A percentile compares a stretch with the other conserved stretches of the same genome.
phyloP scores from a whole-genome alignment of 2,888 invertebrate genomes.

The Monoplex corrugatus region DNA sequence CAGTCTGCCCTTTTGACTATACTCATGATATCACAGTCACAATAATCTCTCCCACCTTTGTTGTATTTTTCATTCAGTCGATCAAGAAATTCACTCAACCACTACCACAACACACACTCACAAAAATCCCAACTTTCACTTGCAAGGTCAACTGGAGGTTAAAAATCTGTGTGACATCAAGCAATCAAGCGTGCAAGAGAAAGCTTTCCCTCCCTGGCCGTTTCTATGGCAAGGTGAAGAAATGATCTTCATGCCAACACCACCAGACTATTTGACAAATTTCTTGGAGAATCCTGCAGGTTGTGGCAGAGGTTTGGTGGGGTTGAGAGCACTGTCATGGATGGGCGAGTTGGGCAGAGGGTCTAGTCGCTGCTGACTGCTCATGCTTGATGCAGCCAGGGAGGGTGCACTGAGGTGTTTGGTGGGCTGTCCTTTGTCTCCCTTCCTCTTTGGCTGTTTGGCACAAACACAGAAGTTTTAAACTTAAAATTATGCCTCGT shows the following conservation, averaged over 20 bases:
- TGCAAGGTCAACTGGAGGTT: neutral
- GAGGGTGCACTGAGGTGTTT: constrained; percentile 67
- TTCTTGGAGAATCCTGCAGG: constrained; percentile 75
- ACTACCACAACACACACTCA: neutral
- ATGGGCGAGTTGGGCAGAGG: constrained; percentile 80
- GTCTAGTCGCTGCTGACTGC: constrained; percentile 70
- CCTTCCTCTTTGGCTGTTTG: constrained; percentile 61
- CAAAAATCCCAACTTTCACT: neutral
- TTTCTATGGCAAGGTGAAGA: neutral
- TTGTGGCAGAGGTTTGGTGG: constrained; percentile 77
- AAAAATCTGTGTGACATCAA: neutral
- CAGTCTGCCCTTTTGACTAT: no score
- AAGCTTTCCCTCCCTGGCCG: neutral
- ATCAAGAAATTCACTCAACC: neutral
- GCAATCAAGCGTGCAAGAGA: neutral
- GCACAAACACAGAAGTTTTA: no score
- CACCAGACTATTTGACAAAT: constrained; percentile 69
- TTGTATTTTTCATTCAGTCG: no score
- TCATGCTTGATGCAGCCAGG: constrained; percentile 47
- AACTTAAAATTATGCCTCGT: no score
- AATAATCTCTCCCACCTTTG: neutral
- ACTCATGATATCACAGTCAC: neutral
- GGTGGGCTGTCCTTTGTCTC: constrained; percentile 54
- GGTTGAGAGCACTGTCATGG: constrained; percentile 78
- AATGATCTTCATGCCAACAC: neutral